A percentile compares a stretch with the other conserved stretches of the same genome.
Evolutionary conservation across 2,888 invertebrate genomes (phyloP).

Genomic region (Polylopha cassiicola): DNA sequence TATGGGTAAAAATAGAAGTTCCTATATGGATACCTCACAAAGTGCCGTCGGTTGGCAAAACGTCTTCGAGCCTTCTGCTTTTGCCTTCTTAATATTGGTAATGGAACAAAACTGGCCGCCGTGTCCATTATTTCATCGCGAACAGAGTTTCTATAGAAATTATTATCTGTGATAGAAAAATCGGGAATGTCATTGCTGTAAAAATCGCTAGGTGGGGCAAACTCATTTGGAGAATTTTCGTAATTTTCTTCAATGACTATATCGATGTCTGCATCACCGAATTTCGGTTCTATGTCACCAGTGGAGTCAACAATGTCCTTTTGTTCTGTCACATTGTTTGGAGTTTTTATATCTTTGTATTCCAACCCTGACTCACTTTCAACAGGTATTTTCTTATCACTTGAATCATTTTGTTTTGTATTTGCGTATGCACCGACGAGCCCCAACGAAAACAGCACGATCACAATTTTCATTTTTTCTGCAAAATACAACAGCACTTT

Average conservation of each 20-base stretch:
- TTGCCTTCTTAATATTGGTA: constrained; percentile 44
- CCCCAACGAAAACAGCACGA: constrained; percentile 43
- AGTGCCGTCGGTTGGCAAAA: constrained; percentile 47
- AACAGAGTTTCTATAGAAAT: constrained; percentile 38
- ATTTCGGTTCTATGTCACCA: constrained; percentile 26
- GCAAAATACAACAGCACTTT: constrained; percentile 33
- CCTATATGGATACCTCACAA: constrained; percentile 46
- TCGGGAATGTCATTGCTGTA: constrained; percentile 26
- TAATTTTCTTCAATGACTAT: constrained; percentile 47
- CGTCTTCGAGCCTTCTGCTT: constrained; percentile 39
- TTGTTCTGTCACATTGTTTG: constrained; percentile 39
- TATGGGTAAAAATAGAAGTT: constrained; percentile 48
- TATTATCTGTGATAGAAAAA: constrained; percentile 24
- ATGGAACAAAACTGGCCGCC: constrained; percentile 57
- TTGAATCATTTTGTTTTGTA: constrained; percentile 37
- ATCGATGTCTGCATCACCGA: constrained; percentile 36
- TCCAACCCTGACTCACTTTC: constrained; percentile 40
- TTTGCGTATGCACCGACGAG: constrained; percentile 40
- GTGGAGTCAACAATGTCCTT: constrained; percentile 29
- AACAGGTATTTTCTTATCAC: constrained; percentile 33
- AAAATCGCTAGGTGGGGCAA: constrained; percentile 22
- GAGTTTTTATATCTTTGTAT: constrained; percentile 29
- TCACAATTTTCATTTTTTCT: constrained; percentile 57
- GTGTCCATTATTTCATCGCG: constrained; percentile 62
- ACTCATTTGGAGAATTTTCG: constrained; percentile 25